phyloP scores from a whole-genome alignment of 1,140 invertebrate genomes.

The Cataglyphis hispanica region DNA sequence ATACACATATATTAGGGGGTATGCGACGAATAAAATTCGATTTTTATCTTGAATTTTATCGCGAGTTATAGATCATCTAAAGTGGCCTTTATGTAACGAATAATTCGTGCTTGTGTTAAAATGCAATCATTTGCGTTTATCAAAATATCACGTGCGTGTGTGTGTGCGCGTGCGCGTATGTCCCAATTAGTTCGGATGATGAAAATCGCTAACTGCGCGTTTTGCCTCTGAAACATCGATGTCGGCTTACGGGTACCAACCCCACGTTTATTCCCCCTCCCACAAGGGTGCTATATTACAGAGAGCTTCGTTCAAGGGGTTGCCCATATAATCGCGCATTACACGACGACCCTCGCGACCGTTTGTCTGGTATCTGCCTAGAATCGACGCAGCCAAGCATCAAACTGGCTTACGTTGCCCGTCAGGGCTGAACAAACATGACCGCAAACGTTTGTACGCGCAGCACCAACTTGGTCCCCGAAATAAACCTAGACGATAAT shows the following conservation, averaged over 20 bases:
- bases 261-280: constrained; percentile 20
- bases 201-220: constrained; percentile 35
- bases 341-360: constrained; percentile 75
- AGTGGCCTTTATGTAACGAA: not conserved
- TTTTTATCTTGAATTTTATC: not conserved
- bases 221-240: constrained; percentile 5
- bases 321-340: constrained; percentile 80
- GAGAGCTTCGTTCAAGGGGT: constrained; percentile 71
- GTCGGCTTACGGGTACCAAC: constrained; percentile 47
- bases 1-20: too few species aligned
- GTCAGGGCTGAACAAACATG: constrained; percentile 77
- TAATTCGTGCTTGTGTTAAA: constrained; percentile 23
- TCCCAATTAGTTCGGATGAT: constrained; percentile 60
- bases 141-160: not conserved
- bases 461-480: constrained; percentile 72
- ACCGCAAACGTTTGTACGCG: constrained; percentile 81
- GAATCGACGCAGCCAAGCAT: constrained; percentile 81
- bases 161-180: too few species aligned
- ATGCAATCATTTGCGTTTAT: constrained; percentile 30
- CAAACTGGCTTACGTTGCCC: constrained; percentile 82
- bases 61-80: too few species aligned
- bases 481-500: constrained; percentile 66
- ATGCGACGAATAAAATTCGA: not conserved
- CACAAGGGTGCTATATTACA: constrained; percentile 63
- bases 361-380: constrained; percentile 75